Evolutionary conservation across 2,888 invertebrate species (phyloP), one percentile per base, ranked within the genome.

Genomic region (Synergus laeviventris): DNA sequence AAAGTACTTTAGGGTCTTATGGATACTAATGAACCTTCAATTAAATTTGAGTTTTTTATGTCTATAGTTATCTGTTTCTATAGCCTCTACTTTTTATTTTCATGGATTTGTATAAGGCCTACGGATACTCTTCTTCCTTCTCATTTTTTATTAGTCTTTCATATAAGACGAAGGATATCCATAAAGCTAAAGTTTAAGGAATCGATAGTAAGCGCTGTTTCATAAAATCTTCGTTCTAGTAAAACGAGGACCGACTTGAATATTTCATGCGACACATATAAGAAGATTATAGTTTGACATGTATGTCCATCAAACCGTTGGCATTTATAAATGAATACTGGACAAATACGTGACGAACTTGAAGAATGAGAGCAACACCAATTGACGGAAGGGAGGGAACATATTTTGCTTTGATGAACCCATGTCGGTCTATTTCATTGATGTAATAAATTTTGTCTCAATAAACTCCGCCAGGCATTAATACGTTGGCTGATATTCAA

Each of bases 201-300:
- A 56, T 21, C 56, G 21, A 21, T 56, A 24, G 49, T 0, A n/a
- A 49, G 49, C n/a, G 8, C 9, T 8, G 9, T n/a, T n/a, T 49
- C 49, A 49, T 49, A 64, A 42, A 66, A 66, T 66, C 66, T 45
- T 45, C 45, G 2, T 21, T 16, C 12, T 7, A 66, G 66, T 45
- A 24, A 66, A 21, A 24, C 7, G 42, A 45, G 45, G 21, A 66
- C 21, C n/a, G 18, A 42, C 42, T 66, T 66, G 66, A 66, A 66
- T 66, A 66, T 66, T 66, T 45, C 66, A 66, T 66, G 45, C 42
- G 66, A 45, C 66, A 66, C 49, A 49, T 62, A 62, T 45, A 66
- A 66, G 66, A 66, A 66, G 66, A 45, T 66, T 66, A 66, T 66
- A 66, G 66, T 66, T 66, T 66, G 45, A 66, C 66, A 66, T 21